phyloP scores from a whole-genome alignment of 1,140 invertebrate species.

The Copidosoma floridanum region DNA sequence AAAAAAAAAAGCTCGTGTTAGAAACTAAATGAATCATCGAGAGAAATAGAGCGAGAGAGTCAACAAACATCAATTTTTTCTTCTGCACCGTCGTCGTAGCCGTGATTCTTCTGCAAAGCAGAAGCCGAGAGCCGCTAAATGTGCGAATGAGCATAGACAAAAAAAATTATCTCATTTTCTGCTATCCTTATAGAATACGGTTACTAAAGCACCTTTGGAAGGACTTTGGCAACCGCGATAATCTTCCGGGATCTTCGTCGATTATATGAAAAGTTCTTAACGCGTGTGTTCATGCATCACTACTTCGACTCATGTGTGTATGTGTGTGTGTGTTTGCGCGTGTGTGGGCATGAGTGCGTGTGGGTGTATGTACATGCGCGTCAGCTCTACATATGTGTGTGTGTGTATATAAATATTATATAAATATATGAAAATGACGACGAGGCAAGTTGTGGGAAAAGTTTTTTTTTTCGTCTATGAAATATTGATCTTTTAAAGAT shows the following conservation, averaged over 20 bases:
- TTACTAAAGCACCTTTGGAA: slow-evolving; percentile 21
- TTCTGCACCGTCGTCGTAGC: slow-evolving; percentile 19
- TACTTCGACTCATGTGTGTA: not conserved
- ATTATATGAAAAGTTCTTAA: slow-evolving; percentile 8
- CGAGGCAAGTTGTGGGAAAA: slow-evolving; percentile 18
- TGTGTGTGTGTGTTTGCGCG: not conserved
- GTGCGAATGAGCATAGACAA: slow-evolving; percentile 15
- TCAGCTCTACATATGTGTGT: not conserved
- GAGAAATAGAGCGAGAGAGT: slow-evolving; percentile 1
- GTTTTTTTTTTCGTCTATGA: slow-evolving; percentile 27
- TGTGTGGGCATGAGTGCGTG: not conserved
- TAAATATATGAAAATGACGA: slow-evolving; percentile 33
- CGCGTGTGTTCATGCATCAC: slow-evolving; percentile 5
- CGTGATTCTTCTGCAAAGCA: slow-evolving; percentile 27
- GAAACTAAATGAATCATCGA: slow-evolving; percentile 20
- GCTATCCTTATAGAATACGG: slow-evolving; percentile 6
- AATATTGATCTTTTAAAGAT: slow-evolving; percentile 25
- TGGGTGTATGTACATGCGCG: not conserved
- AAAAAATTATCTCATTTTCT: slow-evolving; percentile 24
- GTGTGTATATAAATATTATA: slow-evolving; percentile 34
- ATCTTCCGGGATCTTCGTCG: slow-evolving; percentile 19
- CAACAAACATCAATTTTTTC: slow-evolving; percentile 8
- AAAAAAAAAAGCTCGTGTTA: slow-evolving; percentile 16
- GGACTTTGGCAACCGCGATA: slow-evolving; percentile 8
- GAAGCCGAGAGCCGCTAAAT: slow-evolving; percentile 17